A percentile compares a stretch with the other conserved stretches of the same genome.
These are phyloP conservation scores for Malacoraja senta DNA, from an alignment of 2,797 vertebrate species.

Conservation along the genomic window DNA sequence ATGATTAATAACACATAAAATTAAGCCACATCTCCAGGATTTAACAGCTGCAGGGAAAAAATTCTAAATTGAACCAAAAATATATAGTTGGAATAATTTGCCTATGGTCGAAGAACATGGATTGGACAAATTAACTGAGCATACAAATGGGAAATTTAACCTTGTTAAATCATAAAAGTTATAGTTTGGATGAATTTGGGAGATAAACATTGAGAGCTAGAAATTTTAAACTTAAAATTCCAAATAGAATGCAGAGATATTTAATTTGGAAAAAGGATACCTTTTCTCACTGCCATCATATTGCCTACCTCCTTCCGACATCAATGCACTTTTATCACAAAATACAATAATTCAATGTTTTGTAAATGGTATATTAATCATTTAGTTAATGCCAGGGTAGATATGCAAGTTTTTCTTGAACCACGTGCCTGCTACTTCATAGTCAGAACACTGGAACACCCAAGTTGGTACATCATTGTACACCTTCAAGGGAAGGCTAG, in stretches of 20 bases:
- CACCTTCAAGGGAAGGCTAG: background rate
- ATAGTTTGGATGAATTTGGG: background rate
- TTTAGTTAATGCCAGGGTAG: background rate
- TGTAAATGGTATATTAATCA: background rate
- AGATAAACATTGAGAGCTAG: background rate
- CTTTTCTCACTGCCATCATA: background rate
- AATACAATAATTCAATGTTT: background rate
- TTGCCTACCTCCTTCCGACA: background rate
- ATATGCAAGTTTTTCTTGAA: background rate
- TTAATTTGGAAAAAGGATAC: background rate
- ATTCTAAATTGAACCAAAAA: background rate
- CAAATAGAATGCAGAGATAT: background rate
- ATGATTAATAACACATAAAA: background rate
- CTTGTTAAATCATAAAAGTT: background rate
- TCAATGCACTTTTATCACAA: background rate
- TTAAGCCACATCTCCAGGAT: background rate
- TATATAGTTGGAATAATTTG: background rate
- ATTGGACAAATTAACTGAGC: background rate
- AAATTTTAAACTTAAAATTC: background rate
- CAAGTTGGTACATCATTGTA: background rate
- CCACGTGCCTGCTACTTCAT: background rate
- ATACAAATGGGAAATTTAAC: background rate
- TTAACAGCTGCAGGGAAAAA: background rate
- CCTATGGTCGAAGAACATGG: background rate
- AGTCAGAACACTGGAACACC: background rate